A percentile compares a stretch with the other conserved stretches of the same genome.
Conservation (phyloP, 2,797 vertebrate genomes). For the Rhabdophis nuchalis region DNA sequence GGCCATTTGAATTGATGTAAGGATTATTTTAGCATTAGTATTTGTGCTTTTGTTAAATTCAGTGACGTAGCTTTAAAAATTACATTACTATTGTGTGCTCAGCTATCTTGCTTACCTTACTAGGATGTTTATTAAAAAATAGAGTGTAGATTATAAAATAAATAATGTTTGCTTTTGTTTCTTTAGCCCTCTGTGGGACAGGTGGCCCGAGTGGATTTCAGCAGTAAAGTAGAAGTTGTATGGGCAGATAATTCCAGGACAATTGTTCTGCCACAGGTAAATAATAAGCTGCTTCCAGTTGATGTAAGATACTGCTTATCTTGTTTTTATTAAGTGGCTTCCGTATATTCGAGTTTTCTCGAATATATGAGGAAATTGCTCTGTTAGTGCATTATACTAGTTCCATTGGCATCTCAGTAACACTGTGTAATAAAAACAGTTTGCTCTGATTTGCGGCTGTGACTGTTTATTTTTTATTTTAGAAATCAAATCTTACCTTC, state of each 20-base stretch:
- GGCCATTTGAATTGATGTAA: neutral
- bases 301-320: accelerated
- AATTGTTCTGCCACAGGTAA: conserved; percentile 94
- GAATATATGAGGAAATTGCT: neutral
- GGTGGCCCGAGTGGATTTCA: conserved; percentile 91
- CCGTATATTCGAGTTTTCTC: neutral
- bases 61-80: neutral
- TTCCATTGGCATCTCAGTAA: neutral
- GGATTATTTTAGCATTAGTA: neutral
- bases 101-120: neutral
- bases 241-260: conserved; percentile 97
- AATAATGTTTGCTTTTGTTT: conserved; percentile 18
- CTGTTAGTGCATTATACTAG: neutral
- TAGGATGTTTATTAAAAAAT: neutral
- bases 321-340: neutral
- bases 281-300: conserved; percentile 10
- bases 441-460: neutral
- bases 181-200: conserved; percentile 90
- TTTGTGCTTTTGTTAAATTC: neutral
- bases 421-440: neutral
- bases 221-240: conserved; percentile 97
- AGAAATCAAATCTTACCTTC: neutral
- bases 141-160: neutral
- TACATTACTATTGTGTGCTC: neutral
- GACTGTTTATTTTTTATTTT: neutral